phyloP scores from a whole-genome alignment of 2,888 invertebrate genomes.

The Choreutis nemorana region DNA sequence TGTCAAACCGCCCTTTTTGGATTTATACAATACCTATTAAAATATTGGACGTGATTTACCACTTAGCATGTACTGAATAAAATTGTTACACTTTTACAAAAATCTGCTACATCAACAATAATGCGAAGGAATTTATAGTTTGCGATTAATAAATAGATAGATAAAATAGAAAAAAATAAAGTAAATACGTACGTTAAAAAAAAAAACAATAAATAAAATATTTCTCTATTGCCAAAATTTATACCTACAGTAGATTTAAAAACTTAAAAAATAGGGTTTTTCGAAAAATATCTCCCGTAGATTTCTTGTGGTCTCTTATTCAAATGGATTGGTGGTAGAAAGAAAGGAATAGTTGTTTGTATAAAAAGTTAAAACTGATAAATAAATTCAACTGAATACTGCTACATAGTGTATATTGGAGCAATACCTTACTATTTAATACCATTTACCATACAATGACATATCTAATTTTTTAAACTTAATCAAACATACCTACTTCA shows the following conservation, averaged over 20 bases:
- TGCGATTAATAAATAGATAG: slow-evolving; percentile 38
- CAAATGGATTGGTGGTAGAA: slow-evolving; percentile 14
- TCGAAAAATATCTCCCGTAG: slow-evolving; percentile 51
- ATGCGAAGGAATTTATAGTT: slow-evolving; percentile 55
- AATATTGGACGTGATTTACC: too few relatives aligned
- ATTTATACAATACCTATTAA: slow-evolving; percentile 18
- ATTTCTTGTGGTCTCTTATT: slow-evolving; percentile 38
- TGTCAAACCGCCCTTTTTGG: too few relatives aligned
- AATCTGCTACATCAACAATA: slow-evolving; percentile 26
- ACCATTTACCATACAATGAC: slow-evolving; percentile 46
- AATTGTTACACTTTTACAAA: slow-evolving; percentile 3
- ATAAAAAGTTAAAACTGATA: slow-evolving; percentile 16
- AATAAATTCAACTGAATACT: slow-evolving; percentile 21
- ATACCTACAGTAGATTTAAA: slow-evolving; percentile 44
- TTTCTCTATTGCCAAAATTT: slow-evolving; percentile 56
- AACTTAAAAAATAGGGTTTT: slow-evolving; percentile 43
- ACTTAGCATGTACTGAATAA: slow-evolving; percentile 8
- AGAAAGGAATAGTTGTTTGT: slow-evolving; percentile 29
- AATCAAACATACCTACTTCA: slow-evolving; percentile 38
- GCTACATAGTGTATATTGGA: slow-evolving; percentile 51
- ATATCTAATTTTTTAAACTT: slow-evolving; percentile 59
- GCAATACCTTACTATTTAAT: slow-evolving; percentile 46
- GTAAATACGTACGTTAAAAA: slow-evolving; percentile 36
- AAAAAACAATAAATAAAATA: slow-evolving; percentile 34
- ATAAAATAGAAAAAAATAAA: slow-evolving; percentile 16